Conservation (phyloP, 2,113 vertebrate genomes). For the Cyrtonyx montezumae region DNA sequence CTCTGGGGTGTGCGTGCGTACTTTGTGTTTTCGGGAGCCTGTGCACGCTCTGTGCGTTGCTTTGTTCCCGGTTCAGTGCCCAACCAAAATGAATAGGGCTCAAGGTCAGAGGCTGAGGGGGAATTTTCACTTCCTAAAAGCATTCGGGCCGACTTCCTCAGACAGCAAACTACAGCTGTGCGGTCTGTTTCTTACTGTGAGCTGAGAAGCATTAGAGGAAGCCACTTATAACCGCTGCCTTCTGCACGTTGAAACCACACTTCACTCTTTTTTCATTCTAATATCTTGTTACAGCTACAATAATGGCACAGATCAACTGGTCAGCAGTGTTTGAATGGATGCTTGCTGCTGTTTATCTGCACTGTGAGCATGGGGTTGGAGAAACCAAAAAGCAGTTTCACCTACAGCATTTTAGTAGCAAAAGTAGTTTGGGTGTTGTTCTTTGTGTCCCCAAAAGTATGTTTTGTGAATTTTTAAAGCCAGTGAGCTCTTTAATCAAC, state of each 20-base stretch:
- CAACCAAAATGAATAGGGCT: background rate
- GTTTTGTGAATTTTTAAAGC: background rate
- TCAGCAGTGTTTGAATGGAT: background rate
- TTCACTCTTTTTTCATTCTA: background rate
- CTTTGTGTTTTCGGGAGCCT: background rate
- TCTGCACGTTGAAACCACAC: accelerated
- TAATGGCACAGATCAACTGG: background rate
- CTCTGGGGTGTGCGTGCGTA: accelerated
- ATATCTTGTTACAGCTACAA: accelerated
- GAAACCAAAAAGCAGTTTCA: background rate
- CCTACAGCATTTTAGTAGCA: accelerated
- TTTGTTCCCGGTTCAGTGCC: accelerated
- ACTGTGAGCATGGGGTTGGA: accelerated
- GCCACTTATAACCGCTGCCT: background rate
- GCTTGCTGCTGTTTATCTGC: accelerated
- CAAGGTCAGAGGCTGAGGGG: background rate
- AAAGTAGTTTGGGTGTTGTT: background rate
- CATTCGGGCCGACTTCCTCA: background rate
- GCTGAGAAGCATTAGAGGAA: background rate
- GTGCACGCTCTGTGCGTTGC: background rate
- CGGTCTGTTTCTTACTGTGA: background rate
- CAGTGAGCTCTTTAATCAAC: background rate
- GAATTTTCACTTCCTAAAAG: constrained; percentile 13
- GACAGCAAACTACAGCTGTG: background rate
- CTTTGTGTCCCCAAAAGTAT: background rate